These are phyloP conservation scores for Dinomys branickii DNA, from an alignment of 2,113 vertebrate genomes.

Conservation along the genomic window DNA sequence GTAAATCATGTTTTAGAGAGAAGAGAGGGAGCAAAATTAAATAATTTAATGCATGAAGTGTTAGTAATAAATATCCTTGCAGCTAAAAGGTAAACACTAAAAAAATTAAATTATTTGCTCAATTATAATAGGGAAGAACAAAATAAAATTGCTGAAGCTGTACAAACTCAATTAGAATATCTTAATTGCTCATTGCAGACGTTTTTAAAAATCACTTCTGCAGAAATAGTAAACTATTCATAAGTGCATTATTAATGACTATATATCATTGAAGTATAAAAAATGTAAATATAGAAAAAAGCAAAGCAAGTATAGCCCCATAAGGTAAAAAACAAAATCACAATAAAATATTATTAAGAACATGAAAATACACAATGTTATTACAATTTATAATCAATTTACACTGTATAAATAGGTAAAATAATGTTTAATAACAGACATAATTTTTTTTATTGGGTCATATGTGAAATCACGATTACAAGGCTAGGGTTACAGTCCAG, in stretches of 20 bases:
- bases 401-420: neutral
- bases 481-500: fast-evolving
- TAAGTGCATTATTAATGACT: neutral
- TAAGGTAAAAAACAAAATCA: neutral
- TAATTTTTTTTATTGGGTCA: neutral
- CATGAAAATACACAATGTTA: neutral
- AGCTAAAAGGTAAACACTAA: neutral
- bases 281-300: neutral
- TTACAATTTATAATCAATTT: neutral
- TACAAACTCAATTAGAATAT: neutral
- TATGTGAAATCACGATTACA: neutral
- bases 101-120: neutral
- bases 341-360: neutral
- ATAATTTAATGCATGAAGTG: neutral
- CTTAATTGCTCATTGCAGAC: neutral
- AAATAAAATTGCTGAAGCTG: neutral
- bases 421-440: neutral
- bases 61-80: neutral
- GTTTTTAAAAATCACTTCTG: neutral
- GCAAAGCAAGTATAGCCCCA: neutral
- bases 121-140: neutral
- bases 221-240: neutral
- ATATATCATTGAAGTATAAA: neutral
- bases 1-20: neutral
- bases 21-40: neutral